These are phyloP conservation scores for Julus scanicus DNA, from an alignment of 2,888 invertebrate genomes.

Conservation along the genomic window DNA sequence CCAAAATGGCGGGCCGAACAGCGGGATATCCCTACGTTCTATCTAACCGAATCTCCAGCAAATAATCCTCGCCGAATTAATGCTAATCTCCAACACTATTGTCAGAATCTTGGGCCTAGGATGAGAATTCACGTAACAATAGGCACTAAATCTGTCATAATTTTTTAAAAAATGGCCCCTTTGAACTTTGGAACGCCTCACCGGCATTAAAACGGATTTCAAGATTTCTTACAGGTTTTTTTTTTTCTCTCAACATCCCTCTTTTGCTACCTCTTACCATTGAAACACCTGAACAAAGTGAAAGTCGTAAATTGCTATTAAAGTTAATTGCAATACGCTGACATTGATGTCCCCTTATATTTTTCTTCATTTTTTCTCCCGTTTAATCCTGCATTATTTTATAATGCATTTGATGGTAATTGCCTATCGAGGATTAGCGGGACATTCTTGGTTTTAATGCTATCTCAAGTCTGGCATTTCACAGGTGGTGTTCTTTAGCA, in stretches of 20 bases:
- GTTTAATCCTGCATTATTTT: neutral
- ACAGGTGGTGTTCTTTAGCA: no score
- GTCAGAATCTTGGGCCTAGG: neutral
- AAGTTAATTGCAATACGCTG: conserved; percentile 44
- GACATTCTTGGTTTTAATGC: neutral
- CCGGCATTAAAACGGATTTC: neutral
- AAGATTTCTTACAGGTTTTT: neutral
- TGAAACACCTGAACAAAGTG: neutral
- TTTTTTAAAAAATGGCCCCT: neutral
- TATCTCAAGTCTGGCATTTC: neutral
- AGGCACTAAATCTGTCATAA: conserved; percentile 47
- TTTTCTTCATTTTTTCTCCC: neutral
- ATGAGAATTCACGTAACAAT: conserved; percentile 34
- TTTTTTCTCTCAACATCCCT: neutral
- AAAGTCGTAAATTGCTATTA: conserved; percentile 41
- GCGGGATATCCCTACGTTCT: neutral
- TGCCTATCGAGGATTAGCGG: neutral
- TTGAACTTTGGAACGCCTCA: conserved; percentile 2
- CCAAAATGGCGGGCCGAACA: neutral
- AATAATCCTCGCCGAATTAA: conserved; percentile 8
- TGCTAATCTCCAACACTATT: conserved; percentile 43
- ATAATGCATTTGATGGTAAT: neutral
- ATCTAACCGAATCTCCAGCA: neutral
- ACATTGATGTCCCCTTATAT: conserved; percentile 16
- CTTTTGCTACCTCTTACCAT: neutral